Conservation (phyloP, 2,888 invertebrate genomes). For the Thelaira solivaga region DNA sequence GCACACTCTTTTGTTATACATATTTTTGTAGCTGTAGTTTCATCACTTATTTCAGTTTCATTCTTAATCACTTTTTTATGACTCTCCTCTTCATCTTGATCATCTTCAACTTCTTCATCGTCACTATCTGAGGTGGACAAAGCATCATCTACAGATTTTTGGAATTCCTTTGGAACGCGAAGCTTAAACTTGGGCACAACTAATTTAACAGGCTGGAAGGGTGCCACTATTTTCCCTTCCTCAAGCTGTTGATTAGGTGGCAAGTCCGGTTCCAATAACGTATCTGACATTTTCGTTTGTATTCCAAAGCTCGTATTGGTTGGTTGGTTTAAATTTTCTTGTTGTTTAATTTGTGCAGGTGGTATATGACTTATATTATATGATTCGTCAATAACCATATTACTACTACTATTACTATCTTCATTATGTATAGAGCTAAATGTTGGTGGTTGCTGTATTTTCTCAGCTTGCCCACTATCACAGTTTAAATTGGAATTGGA, state of each 20-base stretch:
- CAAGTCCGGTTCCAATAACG: slow-evolving; percentile 32
- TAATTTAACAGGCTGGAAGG: slow-evolving; percentile 59
- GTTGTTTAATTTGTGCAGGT: not conserved
- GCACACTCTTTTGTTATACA: not conserved
- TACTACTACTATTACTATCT: slow-evolving; percentile 68
- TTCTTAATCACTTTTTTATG: not conserved
- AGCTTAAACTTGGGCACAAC: slow-evolving; percentile 84
- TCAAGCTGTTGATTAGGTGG: slow-evolving; percentile 34
- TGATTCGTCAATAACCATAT: slow-evolving; percentile 68
- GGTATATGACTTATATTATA: slow-evolving; percentile 61
- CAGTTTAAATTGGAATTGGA: slow-evolving; percentile 55
- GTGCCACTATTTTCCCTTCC: not conserved
- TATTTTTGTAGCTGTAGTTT: not conserved
- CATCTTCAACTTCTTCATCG: slow-evolving; percentile 71
- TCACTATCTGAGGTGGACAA: slow-evolving; percentile 73
- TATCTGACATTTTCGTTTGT: slow-evolving; percentile 5
- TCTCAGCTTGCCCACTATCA: slow-evolving; percentile 48
- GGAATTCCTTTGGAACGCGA: slow-evolving; percentile 81
- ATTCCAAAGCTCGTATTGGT: not conserved
- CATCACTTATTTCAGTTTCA: not conserved
- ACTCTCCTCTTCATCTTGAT: slow-evolving; percentile 61
- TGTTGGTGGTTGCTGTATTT: slow-evolving; percentile 33
- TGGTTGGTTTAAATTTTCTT: not conserved
- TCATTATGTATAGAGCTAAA: slow-evolving; percentile 59
- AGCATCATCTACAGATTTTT: slow-evolving; percentile 75